Evolutionary conservation across 2,113 vertebrate species (phyloP).

Genomic region (Theropithecus gelada): DNA sequence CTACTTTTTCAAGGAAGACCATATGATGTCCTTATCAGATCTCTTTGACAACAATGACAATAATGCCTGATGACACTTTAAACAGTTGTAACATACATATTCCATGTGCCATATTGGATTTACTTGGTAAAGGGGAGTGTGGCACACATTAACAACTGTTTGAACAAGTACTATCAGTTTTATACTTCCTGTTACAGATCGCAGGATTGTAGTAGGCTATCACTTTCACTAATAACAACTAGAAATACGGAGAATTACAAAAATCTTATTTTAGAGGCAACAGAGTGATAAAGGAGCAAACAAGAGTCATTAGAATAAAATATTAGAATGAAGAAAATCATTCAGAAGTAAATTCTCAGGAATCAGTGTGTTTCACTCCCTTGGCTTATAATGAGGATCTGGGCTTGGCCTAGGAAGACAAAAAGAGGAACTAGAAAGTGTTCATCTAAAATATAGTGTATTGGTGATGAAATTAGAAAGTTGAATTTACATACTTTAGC

Average conservation of each 20-base stretch:
- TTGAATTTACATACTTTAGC: neutral
- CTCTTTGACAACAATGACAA: neutral
- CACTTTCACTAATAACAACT: neutral
- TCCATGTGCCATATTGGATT: neutral
- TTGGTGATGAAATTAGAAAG: neutral
- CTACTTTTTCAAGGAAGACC: neutral
- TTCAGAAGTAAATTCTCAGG: neutral
- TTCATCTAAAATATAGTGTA: neutral
- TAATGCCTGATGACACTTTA: neutral
- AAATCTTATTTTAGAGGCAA: neutral
- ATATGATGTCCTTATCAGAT: neutral
- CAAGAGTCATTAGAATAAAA: neutral
- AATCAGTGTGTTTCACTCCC: neutral
- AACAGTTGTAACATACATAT: neutral
- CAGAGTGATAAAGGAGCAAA: neutral
- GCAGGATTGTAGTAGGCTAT: neutral
- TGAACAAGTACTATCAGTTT: neutral
- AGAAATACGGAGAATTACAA: neutral
- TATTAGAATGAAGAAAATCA: neutral
- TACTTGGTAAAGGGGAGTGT: neutral
- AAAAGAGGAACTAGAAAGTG: neutral
- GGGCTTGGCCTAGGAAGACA: rapidly evolving
- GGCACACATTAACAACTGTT: neutral
- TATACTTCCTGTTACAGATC: neutral
- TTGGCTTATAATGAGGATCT: neutral